Evolutionary conservation across 1,140 invertebrate species (phyloP), one percentile per base, ranked within the genome.

Genomic region (Eupristina koningsbergeri): DNA sequence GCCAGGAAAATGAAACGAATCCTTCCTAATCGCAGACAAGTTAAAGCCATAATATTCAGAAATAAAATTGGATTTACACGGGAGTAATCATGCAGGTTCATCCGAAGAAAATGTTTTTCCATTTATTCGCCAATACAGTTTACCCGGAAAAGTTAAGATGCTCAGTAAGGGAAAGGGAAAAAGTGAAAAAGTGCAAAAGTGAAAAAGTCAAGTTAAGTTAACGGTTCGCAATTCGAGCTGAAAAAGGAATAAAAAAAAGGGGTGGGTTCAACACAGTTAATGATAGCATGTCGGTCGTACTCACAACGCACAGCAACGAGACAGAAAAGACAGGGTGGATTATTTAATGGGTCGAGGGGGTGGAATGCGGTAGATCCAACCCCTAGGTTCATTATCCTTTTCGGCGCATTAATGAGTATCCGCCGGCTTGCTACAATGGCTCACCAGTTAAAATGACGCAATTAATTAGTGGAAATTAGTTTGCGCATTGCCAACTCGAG

Each of bases 391-490:
- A 50, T 80, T 80, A 80, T 80, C 61, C 63, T 67, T 67, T 80
- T 67, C 77, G 77, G 77, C 39, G 77, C 77, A 80, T 69, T 80
- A 77, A 83, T 47, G 74, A 63, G 64, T 71, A 76, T 61, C 74
- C 47, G 36, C n/a, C 26, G 15, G 45, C 76, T 34, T 36, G n/a
- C 39, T 63, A 84, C 73, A 74, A 75, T 81, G 64, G 67, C 77
- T 36, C 36, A 69, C 34, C 58, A 69, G 74, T 45, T 83, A 83
- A 85, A 86, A 86, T 81, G 86, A 85, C 50, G 84, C 84, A 84
- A 86, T 85, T 86, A 86, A 86, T 86, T 86, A 84, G 80, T 77
- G 80, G 64, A 80, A 86, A 86, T 86, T 84, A 86, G 86, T 81
- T 76, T 77, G 67, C 50, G 9, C 0, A 2, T 15, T 50, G 9